These are phyloP conservation scores for Alviniconcha marisindica DNA, from an alignment of 1,140 invertebrate genomes.

Conservation along the genomic window DNA sequence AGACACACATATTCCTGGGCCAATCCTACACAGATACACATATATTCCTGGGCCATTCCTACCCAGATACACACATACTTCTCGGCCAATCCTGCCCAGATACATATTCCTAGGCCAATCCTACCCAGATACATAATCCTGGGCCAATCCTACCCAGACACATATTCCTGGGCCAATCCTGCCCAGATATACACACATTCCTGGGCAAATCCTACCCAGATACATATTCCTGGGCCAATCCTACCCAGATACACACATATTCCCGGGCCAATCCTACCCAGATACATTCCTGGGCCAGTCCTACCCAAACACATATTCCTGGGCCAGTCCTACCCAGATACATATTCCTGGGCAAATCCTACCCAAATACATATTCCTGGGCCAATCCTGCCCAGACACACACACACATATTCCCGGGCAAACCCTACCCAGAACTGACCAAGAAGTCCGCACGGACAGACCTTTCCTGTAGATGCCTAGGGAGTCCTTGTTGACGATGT, in stretches of 20 bases:
- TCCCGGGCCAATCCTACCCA: neutral
- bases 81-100: no score
- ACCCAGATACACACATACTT: neutral
- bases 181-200: no score
- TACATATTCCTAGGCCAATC: no score
- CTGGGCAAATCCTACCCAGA: neutral
- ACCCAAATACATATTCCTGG: neutral
- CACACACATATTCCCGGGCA: neutral
- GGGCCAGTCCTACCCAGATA: neutral
- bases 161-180: no score
- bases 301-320: no score
- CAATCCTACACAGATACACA: neutral
- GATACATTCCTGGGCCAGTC: neutral
- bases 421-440: neutral
- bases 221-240: neutral
- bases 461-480: conserved; percentile 4
- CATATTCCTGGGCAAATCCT: neutral
- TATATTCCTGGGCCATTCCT: neutral
- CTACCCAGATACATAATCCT: neutral
- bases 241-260: neutral
- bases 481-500: neutral
- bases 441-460: no score
- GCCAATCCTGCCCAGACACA: neutral
- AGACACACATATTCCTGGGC: neutral
- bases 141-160: neutral